Percentiles rank a stretch among this genome's conserved stretches.
These are phyloP conservation scores for Corydoras maculifer DNA, from an alignment of 2,113 vertebrate species.

Conservation along the genomic window DNA sequence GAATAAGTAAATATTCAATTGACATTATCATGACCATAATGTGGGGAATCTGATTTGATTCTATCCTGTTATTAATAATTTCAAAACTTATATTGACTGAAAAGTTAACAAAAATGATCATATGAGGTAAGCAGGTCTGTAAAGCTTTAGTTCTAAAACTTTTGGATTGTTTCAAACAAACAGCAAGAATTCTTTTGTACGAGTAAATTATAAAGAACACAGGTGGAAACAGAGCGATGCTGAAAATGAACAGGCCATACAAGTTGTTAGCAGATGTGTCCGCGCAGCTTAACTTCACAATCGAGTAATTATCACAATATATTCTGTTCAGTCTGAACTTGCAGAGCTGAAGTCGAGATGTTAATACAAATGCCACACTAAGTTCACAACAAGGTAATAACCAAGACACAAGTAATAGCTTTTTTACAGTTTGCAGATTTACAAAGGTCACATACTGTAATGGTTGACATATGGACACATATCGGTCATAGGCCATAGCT, in stretches of 20 bases:
- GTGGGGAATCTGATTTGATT: constrained; percentile 3
- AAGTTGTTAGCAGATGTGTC: not conserved
- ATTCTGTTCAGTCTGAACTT: not conserved
- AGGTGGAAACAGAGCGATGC: not conserved
- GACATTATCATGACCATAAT: constrained; percentile 14
- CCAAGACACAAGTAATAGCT: not conserved
- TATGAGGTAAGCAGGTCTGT: constrained; percentile 6
- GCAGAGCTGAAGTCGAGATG: not conserved
- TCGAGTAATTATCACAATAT: not conserved
- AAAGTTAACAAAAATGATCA: not conserved
- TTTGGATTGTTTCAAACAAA: not conserved
- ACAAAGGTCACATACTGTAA: constrained; percentile 6
- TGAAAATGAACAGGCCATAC: not conserved
- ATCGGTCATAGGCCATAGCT: constrained; percentile 14
- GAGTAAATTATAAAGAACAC: not conserved
- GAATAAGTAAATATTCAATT: constrained; percentile 5
- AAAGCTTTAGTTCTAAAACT: constrained; percentile 7
- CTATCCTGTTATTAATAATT: constrained; percentile 2
- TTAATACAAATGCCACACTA: not conserved
- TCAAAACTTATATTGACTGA: not conserved
- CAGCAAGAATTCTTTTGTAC: not conserved
- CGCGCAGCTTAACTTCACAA: constrained; percentile 1
- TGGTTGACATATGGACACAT: constrained; percentile 18
- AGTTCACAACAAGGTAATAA: not conserved
- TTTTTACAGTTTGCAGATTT: constrained; percentile 5